These are phyloP conservation scores for Aphis gossypii DNA, from an alignment of 1,140 invertebrate genomes.

Conservation along the genomic window DNA sequence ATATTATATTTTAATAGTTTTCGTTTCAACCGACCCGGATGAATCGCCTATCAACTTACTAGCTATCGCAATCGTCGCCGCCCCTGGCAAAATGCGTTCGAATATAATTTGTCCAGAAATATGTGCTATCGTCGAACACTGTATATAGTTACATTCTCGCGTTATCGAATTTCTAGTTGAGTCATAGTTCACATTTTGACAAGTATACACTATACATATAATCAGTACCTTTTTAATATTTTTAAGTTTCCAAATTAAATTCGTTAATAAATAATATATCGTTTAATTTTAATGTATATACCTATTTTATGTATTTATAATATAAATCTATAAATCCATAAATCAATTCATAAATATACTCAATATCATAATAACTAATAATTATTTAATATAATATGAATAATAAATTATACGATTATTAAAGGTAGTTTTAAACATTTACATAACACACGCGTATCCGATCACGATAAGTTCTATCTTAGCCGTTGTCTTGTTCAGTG, in stretches of 20 bases:
- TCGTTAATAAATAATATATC: neutral
- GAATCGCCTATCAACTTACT: neutral
- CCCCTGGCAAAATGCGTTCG: neutral
- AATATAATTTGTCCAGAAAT: neutral
- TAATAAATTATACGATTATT: neutral
- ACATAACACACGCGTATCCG: neutral
- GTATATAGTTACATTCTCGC: neutral
- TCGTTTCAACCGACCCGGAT: neutral
- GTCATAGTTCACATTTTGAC: neutral
- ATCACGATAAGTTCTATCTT: neutral
- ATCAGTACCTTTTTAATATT: neutral
- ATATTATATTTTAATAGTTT: slow-evolving; percentile 42
- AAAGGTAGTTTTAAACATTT: neutral
- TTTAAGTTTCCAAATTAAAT: neutral
- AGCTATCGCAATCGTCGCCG: neutral
- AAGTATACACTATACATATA: neutral
- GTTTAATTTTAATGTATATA: too few relatives aligned
- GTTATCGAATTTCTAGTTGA: neutral
- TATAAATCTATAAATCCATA: neutral
- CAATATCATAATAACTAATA: neutral
- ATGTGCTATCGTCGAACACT: neutral
- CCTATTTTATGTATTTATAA: neutral
- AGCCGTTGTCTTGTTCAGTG: too few relatives aligned
- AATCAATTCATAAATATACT: neutral
- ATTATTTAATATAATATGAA: neutral